Evolutionary conservation across 2,113 vertebrate genomes (phyloP).

Genomic region (Pantherophis guttatus): DNA sequence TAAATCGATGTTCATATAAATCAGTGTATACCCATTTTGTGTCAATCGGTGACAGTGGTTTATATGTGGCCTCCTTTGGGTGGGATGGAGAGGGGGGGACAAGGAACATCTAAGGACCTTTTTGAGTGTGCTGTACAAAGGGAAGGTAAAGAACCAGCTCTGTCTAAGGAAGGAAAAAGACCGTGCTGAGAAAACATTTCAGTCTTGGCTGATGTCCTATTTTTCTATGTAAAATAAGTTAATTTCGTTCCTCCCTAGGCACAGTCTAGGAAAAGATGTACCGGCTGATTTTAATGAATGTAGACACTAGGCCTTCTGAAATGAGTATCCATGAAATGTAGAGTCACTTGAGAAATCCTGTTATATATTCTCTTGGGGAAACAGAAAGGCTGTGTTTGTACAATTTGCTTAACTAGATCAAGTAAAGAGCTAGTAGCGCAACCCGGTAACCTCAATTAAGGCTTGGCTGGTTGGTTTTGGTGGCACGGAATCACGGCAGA

Average conservation of each 20-base stretch:
- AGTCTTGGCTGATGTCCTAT: neutral
- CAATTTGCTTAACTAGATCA: neutral
- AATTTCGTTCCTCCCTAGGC: neutral
- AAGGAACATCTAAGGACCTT: neutral
- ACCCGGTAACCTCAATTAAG: neutral
- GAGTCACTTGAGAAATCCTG: neutral
- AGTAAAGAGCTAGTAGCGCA: neutral
- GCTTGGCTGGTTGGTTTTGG: neutral
- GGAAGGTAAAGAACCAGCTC: neutral
- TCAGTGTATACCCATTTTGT: neutral
- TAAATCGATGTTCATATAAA: neutral
- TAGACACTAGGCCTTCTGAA: neutral
- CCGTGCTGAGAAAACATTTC: neutral
- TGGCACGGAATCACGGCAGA: neutral
- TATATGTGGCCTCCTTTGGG: neutral
- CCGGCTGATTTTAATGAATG: neutral
- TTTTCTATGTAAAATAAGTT: neutral
- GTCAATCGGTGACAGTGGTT: neutral
- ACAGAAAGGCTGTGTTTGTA: neutral
- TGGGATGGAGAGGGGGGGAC: neutral
- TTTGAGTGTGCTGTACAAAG: neutral
- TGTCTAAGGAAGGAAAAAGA: neutral
- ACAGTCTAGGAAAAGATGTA: neutral
- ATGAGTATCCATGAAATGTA: neutral
- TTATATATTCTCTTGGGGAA: neutral